phyloP scores from a whole-genome alignment of 53 echinoderm and acorn worm species.

The Echinarachnius parma region DNA sequence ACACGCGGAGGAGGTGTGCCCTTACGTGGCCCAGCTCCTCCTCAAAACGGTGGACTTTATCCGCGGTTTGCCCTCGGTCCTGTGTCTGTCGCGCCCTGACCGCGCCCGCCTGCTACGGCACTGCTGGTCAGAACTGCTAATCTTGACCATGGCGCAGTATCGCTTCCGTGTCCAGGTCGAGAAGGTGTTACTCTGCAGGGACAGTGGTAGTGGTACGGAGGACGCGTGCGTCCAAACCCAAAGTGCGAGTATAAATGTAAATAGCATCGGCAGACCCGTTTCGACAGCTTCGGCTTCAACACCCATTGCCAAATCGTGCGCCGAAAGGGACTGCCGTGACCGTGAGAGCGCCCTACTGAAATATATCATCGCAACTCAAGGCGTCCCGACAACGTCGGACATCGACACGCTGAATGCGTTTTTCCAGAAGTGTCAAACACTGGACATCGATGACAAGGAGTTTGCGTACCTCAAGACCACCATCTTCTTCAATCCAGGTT shows the following conservation, averaged over 20 bases:
- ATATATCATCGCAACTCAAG: constrained; percentile 89
- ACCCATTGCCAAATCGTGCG: constrained; percentile 3
- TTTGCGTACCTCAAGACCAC: constrained; percentile 96
- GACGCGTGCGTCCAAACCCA: neutral
- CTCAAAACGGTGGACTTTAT: constrained; percentile 96
- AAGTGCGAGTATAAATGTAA: constrained; percentile 18
- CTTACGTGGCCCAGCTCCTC: constrained; percentile 89
- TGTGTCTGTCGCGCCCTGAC: constrained; percentile 68
- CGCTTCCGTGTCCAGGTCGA: constrained; percentile 79
- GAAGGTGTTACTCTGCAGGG: constrained; percentile 28
- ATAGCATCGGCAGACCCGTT: constrained; percentile 8
- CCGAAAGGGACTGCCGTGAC: constrained; percentile 30
- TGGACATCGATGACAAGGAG: constrained; percentile 95
- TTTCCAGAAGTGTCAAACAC: constrained; percentile 88
- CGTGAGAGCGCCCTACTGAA: constrained; percentile 78
- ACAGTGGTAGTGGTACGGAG: neutral
- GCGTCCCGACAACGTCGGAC: constrained; percentile 88
- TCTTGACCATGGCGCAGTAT: constrained; percentile 92
- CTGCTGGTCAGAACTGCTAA: constrained; percentile 97
- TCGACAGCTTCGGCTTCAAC: neutral
- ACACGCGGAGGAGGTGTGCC: constrained; percentile 75
- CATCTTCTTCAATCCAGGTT: constrained; percentile 97
- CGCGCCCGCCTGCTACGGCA: constrained; percentile 81
- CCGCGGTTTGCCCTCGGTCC: constrained; percentile 71
- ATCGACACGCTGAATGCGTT: constrained; percentile 90